Base-by-base conservation (phyloP, 2,797 vertebrate species). In the Syngnathus acus region DNA sequence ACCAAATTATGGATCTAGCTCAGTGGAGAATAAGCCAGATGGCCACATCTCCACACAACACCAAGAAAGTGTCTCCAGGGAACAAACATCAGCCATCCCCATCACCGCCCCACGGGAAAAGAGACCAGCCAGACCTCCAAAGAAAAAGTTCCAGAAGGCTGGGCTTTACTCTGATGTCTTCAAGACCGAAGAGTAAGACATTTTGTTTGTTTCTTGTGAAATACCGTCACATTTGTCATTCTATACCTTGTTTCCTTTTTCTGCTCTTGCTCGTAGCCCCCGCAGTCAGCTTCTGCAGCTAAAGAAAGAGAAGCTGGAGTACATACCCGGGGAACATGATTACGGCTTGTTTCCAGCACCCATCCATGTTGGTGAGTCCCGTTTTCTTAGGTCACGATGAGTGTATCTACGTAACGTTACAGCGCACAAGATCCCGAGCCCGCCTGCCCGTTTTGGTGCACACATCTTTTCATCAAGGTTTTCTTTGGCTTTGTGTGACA, bases 61-160 rank as follows among this genome's bases (percentile, higher is more conserved):
- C 65, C 85, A 81, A 64, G 89, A 70, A 69, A 87, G 91, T 26
- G 82, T 87, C 0, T 77, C 88, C 32, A 87, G 88, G 72, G 65
- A 93, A 77, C 92, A 93, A 82, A 86, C 71, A 64, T 80, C 86
- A 11, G 88, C 92, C 65, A 89, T 90, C 48, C 40, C 93, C 60
- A 81, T 92, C 48, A 77, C 91, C 60, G 82, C 80, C 80, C 95
- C 93, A 76, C 91, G 94, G 32, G 95, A 96, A 87, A 99, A 99
- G 80, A 96, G 97, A 87, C 76, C 93, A 43, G 92, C 95, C 68
- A 92, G 97, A 53, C 94, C 95, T 66, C 97, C 97, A 70, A 99
- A 99, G 90, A 99, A 99, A 87, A 99, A 99, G 79, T 99, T 95
- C 84, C 96, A 99, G 91, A 99, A 97, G 87, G 97, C 97, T 14